Evolutionary conservation across 2,797 vertebrate genomes (phyloP), one percentile per base, ranked within the genome.

Genomic region (Oreonectes daqikongensis): DNA sequence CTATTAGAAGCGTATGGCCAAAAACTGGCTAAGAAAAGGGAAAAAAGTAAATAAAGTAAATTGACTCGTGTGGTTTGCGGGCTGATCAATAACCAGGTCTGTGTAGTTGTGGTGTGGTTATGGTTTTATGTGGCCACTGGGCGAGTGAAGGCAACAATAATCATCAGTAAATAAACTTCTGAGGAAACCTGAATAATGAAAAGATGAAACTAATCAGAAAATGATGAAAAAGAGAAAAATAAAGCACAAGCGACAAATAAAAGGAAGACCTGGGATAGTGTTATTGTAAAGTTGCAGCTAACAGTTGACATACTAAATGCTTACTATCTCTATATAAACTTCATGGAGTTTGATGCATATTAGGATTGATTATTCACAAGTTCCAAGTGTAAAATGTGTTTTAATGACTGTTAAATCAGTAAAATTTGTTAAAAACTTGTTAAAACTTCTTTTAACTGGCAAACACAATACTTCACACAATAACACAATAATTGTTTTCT

Each of bases 91-190:
- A 67, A 44, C 24, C 24, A 40, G 7, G 22, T 59, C 1, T 67
- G 24, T 57, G 20, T 57, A 10, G 63, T 24, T 24, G 38, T 59
- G 28, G 30, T 53, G 28, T 60, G 35, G 5, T 12, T 64, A 63
- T 55, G n/a, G 35, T 17, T 52, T 42, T 44, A 7, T 66, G 40
- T 40, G 60, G 26, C 46, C 35, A 52, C 26, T 42, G 32, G 60
- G 69, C 3, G 2, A 20, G 30, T 61, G 24, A 55, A 65, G 60
- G 22, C 15, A 35, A 50, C 35, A 76, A 40, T 42, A 72, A 67
- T 55, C 67, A 42, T 24, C 17, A 35, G 61, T 26, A 52, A 69
- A 26, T 64, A 14, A 72, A 61, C 48, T 35, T 48, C 15, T 26
- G 46, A 79, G 40, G 60, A 17, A 9, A 53, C 20, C 14, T 11